phyloP scores from a whole-genome alignment of 1,140 invertebrate genomes.

The Megathymus violae region DNA sequence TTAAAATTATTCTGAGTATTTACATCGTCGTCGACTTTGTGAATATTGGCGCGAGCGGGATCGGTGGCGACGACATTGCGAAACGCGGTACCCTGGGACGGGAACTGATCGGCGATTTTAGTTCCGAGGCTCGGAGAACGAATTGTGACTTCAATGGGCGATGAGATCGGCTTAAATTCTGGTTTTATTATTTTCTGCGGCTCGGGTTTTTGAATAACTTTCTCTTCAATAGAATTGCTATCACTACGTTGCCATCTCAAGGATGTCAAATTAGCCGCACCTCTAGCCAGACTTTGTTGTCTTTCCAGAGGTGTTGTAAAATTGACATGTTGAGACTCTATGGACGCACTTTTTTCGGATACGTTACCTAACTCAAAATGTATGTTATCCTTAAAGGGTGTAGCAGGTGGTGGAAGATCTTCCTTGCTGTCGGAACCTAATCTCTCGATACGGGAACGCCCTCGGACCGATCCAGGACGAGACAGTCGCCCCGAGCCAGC shows the following conservation, averaged over 20 bases:
- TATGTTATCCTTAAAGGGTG: constrained; percentile 68
- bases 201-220: constrained; percentile 59
- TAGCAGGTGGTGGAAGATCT: constrained; percentile 65
- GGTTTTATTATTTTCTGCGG: constrained; percentile 77
- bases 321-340: constrained; percentile 23
- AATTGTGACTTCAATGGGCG: constrained; percentile 68
- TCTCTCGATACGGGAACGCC: constrained; percentile 54
- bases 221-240: constrained; percentile 52
- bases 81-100: constrained; percentile 75
- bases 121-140: constrained; percentile 70
- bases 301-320: constrained; percentile 44
- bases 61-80: constrained; percentile 71
- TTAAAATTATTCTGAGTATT: constrained; percentile 70
- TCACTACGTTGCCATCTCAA: constrained; percentile 64
- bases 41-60: constrained; percentile 46
- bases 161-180: constrained; percentile 71
- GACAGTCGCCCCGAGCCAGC: constrained; percentile 56
- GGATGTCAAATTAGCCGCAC: constrained; percentile 42
- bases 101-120: constrained; percentile 71
- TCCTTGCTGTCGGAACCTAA: constrained; percentile 63
- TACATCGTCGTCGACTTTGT: constrained; percentile 63
- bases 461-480: constrained; percentile 66
- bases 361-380: constrained; percentile 48
- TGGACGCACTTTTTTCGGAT: constrained; percentile 42
- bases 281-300: constrained; percentile 57